Base-by-base conservation (phyloP, 2,888 invertebrate species). In the Drosophila kambysellisi region DNA sequence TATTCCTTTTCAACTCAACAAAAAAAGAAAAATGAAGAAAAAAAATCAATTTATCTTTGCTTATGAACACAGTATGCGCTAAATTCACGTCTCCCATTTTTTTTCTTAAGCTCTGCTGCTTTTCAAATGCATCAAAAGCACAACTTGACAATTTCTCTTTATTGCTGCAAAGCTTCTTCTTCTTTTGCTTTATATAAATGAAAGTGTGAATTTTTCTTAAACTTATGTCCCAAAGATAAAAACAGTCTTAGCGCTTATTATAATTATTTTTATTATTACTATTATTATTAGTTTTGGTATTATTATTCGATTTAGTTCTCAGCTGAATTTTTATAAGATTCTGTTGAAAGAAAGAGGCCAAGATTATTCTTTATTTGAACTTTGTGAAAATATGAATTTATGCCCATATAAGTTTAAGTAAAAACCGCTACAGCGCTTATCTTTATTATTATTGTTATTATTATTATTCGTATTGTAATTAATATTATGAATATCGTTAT, bases 41-140 rank as follows among this genome's bases (percentile, higher is more conserved):
- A 39, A 86, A 89, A 90, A 81, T 81, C 79, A 84, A 81, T 90
- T 82, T 84, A 51, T 65, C 67, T 69, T 68, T 58, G 67, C 77
- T 81, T 73, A 78, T 82, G 74, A 79, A 70, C 71, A 66, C 60
- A 58, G 68, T 51, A 50, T 72, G 68, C 67, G 76, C 64, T 70
- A 62, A 73, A 79, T 72, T 80, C 82, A 83, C 82, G 84, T 77
- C 53, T 67, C 74, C 68, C 70, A 82, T 67, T 75, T 78, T 60
- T 60, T 70, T 25, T 78, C 58, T 66, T 64, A 79, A 83, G 71
- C 70, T 65, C 15, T 62, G n/a, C 33, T 57, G 62, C 53, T 71
- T 54, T 52, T 54, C 43, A 37, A 29, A 17, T 63, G 63, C 74
- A 66, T 66, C 64, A 20, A 15, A 50, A 52, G 48, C 35, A 41